Conservation (phyloP, 2,797 vertebrate species). For the Monodelphis domestica region DNA sequence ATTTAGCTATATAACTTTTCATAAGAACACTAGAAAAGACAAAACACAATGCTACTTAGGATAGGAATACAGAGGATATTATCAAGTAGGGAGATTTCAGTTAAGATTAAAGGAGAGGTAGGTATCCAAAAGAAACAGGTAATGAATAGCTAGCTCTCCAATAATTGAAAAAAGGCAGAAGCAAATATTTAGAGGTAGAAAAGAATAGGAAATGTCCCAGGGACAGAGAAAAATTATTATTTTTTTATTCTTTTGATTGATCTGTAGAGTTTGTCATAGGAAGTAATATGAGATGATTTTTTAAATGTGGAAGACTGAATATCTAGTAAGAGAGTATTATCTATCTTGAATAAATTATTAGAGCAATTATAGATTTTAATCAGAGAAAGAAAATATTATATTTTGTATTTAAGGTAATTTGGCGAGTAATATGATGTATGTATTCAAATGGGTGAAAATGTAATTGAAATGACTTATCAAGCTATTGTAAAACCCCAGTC, state of each 20-base stretch:
- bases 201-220: not conserved
- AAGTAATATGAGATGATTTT: not conserved
- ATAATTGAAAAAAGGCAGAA: not conserved
- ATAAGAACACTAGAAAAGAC: too few species aligned
- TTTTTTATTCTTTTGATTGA: not conserved
- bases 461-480: not conserved
- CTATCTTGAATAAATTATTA: not conserved
- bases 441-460: not conserved
- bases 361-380: not conserved
- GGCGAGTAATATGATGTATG: not conserved
- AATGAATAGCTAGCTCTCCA: not conserved
- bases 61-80: too few species aligned
- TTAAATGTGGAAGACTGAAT: not conserved
- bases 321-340: not conserved
- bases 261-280: not conserved
- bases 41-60: too few species aligned
- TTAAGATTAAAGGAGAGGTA: too few species aligned
- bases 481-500: not conserved
- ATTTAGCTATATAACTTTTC: too few species aligned
- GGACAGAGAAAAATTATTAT: not conserved
- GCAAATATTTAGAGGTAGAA: not conserved
- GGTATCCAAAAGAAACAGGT: not conserved
- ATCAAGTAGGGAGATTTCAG: too few species aligned
- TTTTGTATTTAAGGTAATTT: not conserved
- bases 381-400: not conserved